Percentiles rank a stretch among this genome's conserved stretches.
These are phyloP conservation scores for Python bivittatus DNA, from an alignment of 2,113 vertebrate genomes.

Conservation along the genomic window DNA sequence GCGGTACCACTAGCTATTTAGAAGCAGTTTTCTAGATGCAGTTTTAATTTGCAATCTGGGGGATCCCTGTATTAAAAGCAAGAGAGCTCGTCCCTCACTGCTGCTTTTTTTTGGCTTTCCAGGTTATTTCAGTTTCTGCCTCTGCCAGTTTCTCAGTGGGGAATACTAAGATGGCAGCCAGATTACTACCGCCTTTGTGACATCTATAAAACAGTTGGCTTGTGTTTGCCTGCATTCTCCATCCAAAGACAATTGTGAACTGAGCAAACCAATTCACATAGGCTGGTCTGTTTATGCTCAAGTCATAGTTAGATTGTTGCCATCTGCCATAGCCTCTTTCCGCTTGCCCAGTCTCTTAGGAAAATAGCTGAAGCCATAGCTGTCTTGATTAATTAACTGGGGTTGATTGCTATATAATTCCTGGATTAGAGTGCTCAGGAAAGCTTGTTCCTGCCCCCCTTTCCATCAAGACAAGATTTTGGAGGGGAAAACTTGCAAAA, in stretches of 20 bases:
- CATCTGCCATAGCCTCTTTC: background rate
- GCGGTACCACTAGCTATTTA: background rate
- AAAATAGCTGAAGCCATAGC: conserved; percentile 4
- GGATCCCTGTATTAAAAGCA: background rate
- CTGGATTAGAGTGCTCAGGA: conserved; percentile 3
- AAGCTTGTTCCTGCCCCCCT: background rate
- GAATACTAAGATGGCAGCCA: conserved; percentile 5
- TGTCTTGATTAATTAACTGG: background rate
- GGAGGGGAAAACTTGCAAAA: background rate
- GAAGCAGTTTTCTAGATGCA: fast-evolving
- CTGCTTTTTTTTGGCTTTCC: background rate
- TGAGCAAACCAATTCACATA: background rate
- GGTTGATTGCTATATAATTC: background rate
- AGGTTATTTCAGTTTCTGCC: background rate
- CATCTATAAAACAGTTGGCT: background rate
- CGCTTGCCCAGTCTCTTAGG: background rate
- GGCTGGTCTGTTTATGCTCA: background rate
- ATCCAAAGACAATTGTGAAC: background rate
- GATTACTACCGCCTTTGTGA: background rate
- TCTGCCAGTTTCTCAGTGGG: background rate
- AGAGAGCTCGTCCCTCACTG: background rate
- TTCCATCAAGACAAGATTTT: too few species aligned
- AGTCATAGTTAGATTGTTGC: fast-evolving
- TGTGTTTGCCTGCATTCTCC: conserved; percentile 14
- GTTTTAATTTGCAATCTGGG: background rate